Percentiles rank a stretch among this genome's conserved stretches.
These are phyloP conservation scores for Erythrocercus mccallii DNA, from an alignment of 2,113 vertebrate species.

Conservation along the genomic window DNA sequence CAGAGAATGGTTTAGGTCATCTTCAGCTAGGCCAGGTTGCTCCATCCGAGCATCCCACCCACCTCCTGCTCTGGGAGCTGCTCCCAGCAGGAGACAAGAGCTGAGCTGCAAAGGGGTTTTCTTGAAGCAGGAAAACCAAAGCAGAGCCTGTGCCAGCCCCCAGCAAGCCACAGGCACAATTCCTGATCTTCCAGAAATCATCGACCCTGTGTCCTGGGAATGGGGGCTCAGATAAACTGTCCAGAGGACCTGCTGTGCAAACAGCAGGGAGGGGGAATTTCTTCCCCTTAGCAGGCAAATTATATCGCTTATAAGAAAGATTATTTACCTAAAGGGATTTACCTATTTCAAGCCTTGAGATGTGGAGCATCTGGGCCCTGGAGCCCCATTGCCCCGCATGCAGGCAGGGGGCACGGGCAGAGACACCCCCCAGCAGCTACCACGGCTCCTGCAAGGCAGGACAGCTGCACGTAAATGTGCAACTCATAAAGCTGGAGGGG, in stretches of 20 bases:
- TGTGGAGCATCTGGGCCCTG: not conserved
- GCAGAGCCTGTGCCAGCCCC: not conserved
- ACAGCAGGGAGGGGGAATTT: not conserved
- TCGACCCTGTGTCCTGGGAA: not conserved
- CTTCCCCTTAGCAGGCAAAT: not conserved
- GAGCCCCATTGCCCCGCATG: not conserved
- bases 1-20: not conserved
- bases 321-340: not conserved
- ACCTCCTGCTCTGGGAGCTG: not conserved
- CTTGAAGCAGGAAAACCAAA: not conserved
- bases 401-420: not conserved
- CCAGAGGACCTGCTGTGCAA: not conserved
- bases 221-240: accelerated
- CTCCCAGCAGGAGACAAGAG: not conserved
- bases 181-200: not conserved
- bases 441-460: not conserved
- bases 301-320: not conserved
- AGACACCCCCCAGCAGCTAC: not conserved
- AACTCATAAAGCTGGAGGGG: conserved; percentile 58
- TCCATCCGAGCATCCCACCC: not conserved
- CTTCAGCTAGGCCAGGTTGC: not conserved
- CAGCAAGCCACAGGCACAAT: not conserved
- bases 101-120: not conserved
- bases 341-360: not conserved
- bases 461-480: conserved; percentile 56